Percentiles rank a stretch among this genome's conserved stretches.
Conservation (phyloP, 2,113 vertebrate genomes). For the Oryzias javanicus region DNA sequence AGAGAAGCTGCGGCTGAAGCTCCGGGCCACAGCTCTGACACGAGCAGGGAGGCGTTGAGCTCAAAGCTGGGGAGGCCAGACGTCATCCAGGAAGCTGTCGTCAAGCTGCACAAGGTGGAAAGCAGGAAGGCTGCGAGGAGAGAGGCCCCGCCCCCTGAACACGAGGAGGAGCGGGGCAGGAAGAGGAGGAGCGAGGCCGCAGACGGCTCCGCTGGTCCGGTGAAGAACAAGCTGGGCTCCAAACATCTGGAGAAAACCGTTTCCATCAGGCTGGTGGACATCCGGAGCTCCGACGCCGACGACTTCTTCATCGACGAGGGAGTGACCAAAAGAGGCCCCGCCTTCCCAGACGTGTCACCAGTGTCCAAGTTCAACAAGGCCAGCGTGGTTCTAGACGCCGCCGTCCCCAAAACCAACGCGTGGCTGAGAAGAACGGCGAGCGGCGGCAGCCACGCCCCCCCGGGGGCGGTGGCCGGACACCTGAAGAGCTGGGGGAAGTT, state of each 20-base stretch:
- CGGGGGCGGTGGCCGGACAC: constrained; percentile 69
- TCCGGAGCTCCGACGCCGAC: constrained; percentile 46
- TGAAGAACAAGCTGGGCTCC: constrained; percentile 18
- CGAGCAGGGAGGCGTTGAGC: neutral
- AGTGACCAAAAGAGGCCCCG: constrained; percentile 7
- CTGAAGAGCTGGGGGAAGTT: constrained; percentile 94
- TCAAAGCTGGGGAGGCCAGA: constrained; percentile 28
- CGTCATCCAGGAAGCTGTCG: constrained; percentile 4
- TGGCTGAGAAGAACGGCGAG: constrained; percentile 73
- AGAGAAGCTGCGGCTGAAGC: neutral
- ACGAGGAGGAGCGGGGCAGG: constrained; percentile 42
- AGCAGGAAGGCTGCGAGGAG: constrained; percentile 29
- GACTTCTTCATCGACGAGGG: constrained; percentile 30
- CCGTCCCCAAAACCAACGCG: constrained; percentile 75
- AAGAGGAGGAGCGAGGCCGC: constrained; percentile 39
- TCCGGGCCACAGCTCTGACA: constrained; percentile 32
- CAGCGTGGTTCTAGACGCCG: constrained; percentile 6
- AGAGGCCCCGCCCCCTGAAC: constrained; percentile 17
- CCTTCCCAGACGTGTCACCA: neutral
- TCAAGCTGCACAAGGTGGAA: constrained; percentile 41
- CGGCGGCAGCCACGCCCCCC: constrained; percentile 77
- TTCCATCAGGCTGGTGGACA: constrained; percentile 64
- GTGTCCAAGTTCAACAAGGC: constrained; percentile 28
- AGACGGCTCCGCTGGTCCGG: constrained; percentile 36
- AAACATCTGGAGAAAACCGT: constrained; percentile 57